Evolutionary conservation across 2,888 invertebrate genomes (phyloP).

Genomic region (Thysanoteuthis rhombus): DNA sequence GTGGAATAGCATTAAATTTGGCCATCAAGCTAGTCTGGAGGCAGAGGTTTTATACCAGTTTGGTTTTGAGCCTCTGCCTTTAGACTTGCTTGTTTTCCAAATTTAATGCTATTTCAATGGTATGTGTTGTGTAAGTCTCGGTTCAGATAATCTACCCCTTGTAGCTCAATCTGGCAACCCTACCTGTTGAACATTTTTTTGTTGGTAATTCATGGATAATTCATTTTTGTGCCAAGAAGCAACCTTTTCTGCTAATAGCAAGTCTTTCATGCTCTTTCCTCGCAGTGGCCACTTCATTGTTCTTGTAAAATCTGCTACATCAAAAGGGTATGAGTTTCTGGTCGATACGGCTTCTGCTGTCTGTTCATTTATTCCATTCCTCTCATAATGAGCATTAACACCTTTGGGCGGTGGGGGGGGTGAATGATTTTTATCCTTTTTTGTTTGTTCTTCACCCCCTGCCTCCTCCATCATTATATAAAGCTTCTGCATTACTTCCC

Average conservation of each 20-base stretch:
- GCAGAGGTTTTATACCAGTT: too few species aligned
- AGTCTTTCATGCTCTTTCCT: not conserved
- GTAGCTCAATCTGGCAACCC: too few species aligned
- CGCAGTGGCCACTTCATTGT: not conserved
- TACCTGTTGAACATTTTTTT: not conserved
- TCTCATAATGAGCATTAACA: not conserved
- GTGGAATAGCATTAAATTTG: too few species aligned
- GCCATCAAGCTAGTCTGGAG: too few species aligned
- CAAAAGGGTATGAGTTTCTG: not conserved
- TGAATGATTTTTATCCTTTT: not conserved
- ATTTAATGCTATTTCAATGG: too few species aligned
- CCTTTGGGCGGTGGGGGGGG: not conserved
- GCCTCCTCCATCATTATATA: not conserved
- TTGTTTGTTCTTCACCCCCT: not conserved
- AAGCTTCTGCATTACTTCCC: not conserved
- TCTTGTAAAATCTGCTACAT: not conserved
- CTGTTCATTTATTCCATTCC: not conserved
- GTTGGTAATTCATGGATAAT: conserved; percentile 12
- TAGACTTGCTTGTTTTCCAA: too few species aligned
- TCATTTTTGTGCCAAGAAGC: not conserved
- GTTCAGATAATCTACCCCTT: too few species aligned
- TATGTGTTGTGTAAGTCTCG: too few species aligned
- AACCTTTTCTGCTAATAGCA: not conserved
- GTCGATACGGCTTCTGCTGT: not conserved
- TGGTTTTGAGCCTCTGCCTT: too few species aligned